Base-by-base conservation (phyloP, 1,140 invertebrate genomes). In the Drosophila murphyi region DNA sequence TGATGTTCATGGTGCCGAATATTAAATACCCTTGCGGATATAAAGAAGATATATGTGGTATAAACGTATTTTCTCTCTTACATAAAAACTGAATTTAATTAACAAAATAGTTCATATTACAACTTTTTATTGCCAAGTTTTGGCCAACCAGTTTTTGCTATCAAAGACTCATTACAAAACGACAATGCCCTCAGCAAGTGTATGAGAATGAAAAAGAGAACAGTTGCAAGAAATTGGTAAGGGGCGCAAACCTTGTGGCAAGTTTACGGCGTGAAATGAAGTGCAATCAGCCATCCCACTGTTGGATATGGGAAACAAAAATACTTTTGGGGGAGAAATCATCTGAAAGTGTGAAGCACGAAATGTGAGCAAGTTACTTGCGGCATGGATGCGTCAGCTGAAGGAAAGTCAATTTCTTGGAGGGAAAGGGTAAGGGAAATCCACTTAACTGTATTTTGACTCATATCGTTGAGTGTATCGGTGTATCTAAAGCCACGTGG, bases 251-350 rank as follows among this genome's bases (percentile, higher is more conserved):
- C 47, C 43, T 57, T 41, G 70, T 60, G 82, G 54, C 75, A 65
- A 72, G 78, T 78, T 86, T 75, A 65, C 57, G 77, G 47, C 35
- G 2, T 52, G 56, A 68, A 79, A 77, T 73, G 61, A 79, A 73
- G 80, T 80, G 76, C 76, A 88, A 64, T 81, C 47, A 70, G 71
- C 56, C 59, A 72, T 35, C 37, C 35, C 72, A 34, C 2, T 20
- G 1, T 20, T 56, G 35, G 35, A 62, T 52, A 47, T 61, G 72
- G 50, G 51, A 74, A 62, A 5, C 37, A 51, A 7, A 50, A 34
- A 29, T 32, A 10, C 29, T 2, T 10, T 57, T 31, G 41, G 51
- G 39, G 68, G 5, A 31, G 31, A 2, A 29, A 20, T 34, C n/a
- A 35, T 54, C 12, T 47, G 32, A 39, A 34, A 69, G 64, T 74